Evolutionary conservation across 2,797 vertebrate species (phyloP).

Genomic region (Hydrolagus colliei): DNA sequence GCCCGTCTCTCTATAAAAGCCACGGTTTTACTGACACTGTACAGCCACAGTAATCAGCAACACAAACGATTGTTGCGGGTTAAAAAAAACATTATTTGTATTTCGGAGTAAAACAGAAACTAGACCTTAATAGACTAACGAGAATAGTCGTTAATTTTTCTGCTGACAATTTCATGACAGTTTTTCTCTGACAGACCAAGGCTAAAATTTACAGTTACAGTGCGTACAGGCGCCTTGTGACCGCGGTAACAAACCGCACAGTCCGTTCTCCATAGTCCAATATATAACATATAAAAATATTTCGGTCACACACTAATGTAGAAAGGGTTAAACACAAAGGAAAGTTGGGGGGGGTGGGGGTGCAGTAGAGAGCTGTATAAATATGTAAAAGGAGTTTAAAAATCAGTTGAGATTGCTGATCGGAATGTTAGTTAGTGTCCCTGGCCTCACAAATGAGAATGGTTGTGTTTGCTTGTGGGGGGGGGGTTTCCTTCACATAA

Average conservation of each 20-base stretch:
- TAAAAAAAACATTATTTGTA: no score
- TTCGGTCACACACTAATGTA: no score
- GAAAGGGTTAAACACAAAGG: not conserved
- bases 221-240: not conserved
- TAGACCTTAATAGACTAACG: not conserved
- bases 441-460: not conserved
- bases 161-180: not conserved
- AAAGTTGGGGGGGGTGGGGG: no score
- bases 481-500: constrained; percentile 58
- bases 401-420: not conserved
- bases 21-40: not conserved
- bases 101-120: not conserved
- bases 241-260: no score
- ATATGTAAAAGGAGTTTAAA: constrained; percentile 25
- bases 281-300: not conserved
- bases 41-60: not conserved
- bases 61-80: no score
- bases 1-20: not conserved
- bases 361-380: not conserved
- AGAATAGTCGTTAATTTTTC: not conserved
- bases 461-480: no score
- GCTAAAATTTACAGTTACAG: constrained; percentile 11
- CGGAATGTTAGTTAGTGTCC: not conserved
- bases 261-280: not conserved
- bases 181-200: not conserved